Percentiles rank a stretch among this genome's conserved stretches.
These are phyloP conservation scores for Emmelina monodactyla DNA, from an alignment of 2,888 invertebrate species.

Conservation along the genomic window DNA sequence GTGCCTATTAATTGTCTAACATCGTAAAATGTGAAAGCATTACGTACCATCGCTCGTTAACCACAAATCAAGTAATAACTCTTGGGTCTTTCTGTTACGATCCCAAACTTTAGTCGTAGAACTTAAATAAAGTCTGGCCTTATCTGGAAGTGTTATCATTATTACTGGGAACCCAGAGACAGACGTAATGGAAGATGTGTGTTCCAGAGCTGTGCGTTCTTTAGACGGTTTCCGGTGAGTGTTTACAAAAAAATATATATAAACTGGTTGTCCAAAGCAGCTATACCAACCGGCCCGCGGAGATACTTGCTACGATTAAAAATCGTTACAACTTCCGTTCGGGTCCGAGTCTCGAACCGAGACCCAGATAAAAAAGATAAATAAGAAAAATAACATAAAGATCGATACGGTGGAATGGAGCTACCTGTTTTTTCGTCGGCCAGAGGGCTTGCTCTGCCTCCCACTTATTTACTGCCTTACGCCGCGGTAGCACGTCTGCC, in stretches of 20 bases:
- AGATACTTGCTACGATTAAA: constrained; percentile 62
- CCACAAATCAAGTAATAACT: constrained; percentile 3
- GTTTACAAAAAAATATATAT: constrained; percentile 50
- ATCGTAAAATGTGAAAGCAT: too few species aligned
- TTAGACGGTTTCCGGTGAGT: constrained; percentile 56
- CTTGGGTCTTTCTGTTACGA: background rate
- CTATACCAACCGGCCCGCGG: constrained; percentile 44
- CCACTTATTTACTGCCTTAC: background rate
- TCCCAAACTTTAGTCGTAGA: constrained; percentile 19
- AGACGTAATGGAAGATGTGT: constrained; percentile 60
- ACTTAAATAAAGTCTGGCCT: constrained; percentile 27
- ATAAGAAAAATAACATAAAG: constrained; percentile 61
- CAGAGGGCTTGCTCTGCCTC: constrained; percentile 16
- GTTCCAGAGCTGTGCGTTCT: constrained; percentile 50
- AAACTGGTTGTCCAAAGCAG: constrained; percentile 47
- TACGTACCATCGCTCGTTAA: too few species aligned
- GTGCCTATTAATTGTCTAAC: constrained; percentile 23
- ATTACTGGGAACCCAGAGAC: constrained; percentile 44
- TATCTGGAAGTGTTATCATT: constrained; percentile 48
- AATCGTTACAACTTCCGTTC: constrained; percentile 66
- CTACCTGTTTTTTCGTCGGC: constrained; percentile 59
- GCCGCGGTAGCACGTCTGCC: background rate
- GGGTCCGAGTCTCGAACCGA: constrained; percentile 44
- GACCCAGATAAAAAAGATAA: constrained; percentile 60
- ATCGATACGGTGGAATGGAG: constrained; percentile 60